These are phyloP conservation scores for Nebria ingens DNA, from an alignment of 1,140 invertebrate genomes.

Conservation along the genomic window DNA sequence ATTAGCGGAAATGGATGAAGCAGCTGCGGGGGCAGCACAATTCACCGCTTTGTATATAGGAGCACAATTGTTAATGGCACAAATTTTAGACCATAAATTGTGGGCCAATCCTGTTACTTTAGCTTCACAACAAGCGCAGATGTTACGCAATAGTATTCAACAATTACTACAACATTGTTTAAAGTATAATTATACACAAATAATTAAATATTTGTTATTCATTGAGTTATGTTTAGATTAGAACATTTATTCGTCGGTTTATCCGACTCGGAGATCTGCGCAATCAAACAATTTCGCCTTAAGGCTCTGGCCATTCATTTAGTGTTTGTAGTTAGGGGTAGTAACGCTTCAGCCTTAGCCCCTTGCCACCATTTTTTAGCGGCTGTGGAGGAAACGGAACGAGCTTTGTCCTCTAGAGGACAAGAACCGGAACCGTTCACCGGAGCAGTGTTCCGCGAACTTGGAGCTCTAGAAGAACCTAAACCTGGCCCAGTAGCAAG, in stretches of 20 bases:
- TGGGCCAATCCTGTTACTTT: conserved; percentile 40
- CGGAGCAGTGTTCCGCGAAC: conserved; percentile 61
- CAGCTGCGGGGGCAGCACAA: conserved; percentile 70
- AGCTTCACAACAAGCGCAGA: conserved; percentile 38
- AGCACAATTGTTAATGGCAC: conserved; percentile 42
- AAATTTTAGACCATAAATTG: conserved; percentile 30
- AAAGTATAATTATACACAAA: conserved; percentile 30
- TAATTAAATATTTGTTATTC: conserved; percentile 5
- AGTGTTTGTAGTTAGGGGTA: conserved; percentile 49
- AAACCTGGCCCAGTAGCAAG: conserved; percentile 77
- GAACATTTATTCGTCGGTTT: conserved; percentile 77
- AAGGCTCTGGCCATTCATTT: conserved; percentile 76
- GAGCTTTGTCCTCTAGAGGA: conserved; percentile 28
- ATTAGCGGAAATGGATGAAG: conserved; percentile 75
- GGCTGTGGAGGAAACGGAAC: conserved; percentile 34
- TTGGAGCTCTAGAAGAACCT: conserved; percentile 66
- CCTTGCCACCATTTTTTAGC: conserved; percentile 37
- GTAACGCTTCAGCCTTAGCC: conserved; percentile 36
- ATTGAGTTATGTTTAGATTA: conserved; percentile 39
- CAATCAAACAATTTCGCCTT: conserved; percentile 74
- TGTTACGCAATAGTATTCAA: conserved; percentile 44
- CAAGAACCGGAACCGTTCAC: conserved; percentile 68
- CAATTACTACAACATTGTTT: conserved; percentile 61
- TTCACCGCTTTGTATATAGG: conserved; percentile 76
- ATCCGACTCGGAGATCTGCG: conserved; percentile 56